These are phyloP conservation scores for Ochropleura leucogaster DNA, from an alignment of 2,888 invertebrate species.

Conservation along the genomic window DNA sequence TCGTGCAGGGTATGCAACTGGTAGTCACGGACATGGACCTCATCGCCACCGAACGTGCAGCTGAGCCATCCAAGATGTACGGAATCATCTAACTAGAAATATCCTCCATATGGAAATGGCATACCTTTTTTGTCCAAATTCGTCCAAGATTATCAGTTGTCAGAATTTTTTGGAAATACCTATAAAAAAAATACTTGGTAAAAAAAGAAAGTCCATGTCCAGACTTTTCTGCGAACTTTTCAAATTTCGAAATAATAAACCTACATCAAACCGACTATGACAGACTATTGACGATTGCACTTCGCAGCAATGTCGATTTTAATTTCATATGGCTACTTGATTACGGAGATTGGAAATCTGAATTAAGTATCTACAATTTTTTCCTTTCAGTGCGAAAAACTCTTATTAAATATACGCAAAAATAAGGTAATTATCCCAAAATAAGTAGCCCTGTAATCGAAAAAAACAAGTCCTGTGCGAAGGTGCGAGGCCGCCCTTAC, in stretches of 20 bases:
- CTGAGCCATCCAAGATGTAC: too few relatives aligned
- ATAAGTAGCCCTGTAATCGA: conserved; percentile 48
- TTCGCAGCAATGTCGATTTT: not conserved
- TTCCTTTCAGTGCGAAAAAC: not conserved
- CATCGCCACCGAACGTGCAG: too few relatives aligned
- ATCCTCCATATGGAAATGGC: not conserved
- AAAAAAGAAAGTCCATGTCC: not conserved
- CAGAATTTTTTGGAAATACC: not conserved
- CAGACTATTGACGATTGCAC: not conserved
- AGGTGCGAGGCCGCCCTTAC: conserved; percentile 57
- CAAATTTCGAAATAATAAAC: not conserved
- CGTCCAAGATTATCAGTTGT: not conserved
- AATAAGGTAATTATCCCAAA: conserved; percentile 19
- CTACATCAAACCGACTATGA: not conserved
- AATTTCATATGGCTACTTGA: not conserved
- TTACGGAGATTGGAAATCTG: not conserved
- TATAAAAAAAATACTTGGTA: not conserved
- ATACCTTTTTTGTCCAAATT: not conserved
- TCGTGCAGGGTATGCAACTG: too few relatives aligned
- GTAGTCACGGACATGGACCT: too few relatives aligned
- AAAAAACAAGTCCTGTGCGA: conserved; percentile 49
- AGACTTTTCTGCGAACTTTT: not conserved
- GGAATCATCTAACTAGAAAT: not conserved
- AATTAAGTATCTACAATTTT: not conserved
- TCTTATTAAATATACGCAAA: not conserved